These are phyloP conservation scores for Mystacornis crossleyi DNA, from an alignment of 2,113 vertebrate genomes.

Conservation along the genomic window DNA sequence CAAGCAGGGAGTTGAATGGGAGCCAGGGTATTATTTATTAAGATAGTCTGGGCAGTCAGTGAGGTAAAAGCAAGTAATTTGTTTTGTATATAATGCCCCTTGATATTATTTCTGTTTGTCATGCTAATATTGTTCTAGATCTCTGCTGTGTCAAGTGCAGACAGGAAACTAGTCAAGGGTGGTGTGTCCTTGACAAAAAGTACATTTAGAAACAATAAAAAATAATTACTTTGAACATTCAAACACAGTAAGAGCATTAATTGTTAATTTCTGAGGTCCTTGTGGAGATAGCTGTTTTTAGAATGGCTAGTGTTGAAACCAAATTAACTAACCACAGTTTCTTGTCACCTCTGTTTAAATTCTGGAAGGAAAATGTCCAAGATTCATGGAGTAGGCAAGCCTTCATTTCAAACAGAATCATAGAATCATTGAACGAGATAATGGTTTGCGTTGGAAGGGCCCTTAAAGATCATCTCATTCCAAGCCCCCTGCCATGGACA, in stretches of 20 bases:
- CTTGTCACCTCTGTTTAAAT: not conserved
- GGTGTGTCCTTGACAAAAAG: not conserved
- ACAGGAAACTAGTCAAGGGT: not conserved
- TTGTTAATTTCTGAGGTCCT: constrained; percentile 6
- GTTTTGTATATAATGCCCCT: not conserved
- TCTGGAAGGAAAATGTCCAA: not conserved
- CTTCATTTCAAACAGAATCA: not conserved
- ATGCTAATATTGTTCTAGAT: not conserved
- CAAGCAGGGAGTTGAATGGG: not conserved
- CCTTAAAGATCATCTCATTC: not conserved
- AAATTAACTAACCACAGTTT: not conserved
- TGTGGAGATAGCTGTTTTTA: not conserved
- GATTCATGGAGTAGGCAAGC: not conserved
- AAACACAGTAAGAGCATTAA: not conserved
- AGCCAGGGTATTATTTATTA: not conserved
- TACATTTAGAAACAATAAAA: not conserved
- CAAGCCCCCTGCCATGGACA: not conserved
- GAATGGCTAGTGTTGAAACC: not conserved
- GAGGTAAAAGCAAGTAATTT: not conserved
- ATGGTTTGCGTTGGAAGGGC: not conserved
- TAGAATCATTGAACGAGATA: not conserved
- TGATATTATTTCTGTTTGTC: not conserved
- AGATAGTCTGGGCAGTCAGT: not conserved
- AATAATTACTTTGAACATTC: not conserved
- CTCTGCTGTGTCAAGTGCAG: not conserved